Percentiles rank a stretch among this genome's conserved stretches.
Conservation (phyloP, 1,140 invertebrate genomes). For the Aethina tumida region DNA sequence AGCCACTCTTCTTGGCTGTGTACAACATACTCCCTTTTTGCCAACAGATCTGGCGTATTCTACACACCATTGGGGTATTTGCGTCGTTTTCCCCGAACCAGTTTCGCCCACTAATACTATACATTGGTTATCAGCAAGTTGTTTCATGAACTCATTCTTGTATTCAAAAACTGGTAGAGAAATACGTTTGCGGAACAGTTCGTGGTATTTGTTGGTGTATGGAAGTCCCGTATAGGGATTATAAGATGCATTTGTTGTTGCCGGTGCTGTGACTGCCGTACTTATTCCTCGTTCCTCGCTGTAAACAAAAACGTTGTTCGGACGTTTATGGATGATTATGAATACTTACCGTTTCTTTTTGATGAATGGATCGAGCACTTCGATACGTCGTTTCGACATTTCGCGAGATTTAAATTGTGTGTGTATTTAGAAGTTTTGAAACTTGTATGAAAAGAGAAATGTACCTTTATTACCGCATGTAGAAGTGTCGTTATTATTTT, state of each 20-base stretch:
- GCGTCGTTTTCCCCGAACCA: conserved; percentile 96
- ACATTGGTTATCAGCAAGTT: conserved; percentile 80
- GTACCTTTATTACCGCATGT: too few species aligned
- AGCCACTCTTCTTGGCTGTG: conserved; percentile 93
- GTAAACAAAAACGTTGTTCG: conserved; percentile 16
- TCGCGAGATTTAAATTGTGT: too few species aligned
- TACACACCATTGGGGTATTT: conserved; percentile 88
- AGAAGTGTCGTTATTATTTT: too few species aligned
- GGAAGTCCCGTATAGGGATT: conserved; percentile 67
- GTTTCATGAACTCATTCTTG: conserved; percentile 87
- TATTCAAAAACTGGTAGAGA: conserved; percentile 97
- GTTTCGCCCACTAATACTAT: conserved; percentile 95
- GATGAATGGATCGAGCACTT: conserved; percentile 70
- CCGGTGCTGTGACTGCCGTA: conserved; percentile 28
- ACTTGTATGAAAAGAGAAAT: too few species aligned
- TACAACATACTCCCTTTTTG: conserved; percentile 87
- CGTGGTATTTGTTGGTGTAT: conserved; percentile 73
- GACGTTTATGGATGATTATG: neutral
- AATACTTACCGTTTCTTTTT: conserved; percentile 60
- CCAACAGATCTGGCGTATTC: conserved; percentile 71
- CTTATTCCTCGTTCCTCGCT: conserved; percentile 29
- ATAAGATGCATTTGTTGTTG: conserved; percentile 42
- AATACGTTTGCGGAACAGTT: conserved; percentile 79
- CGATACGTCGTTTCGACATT: conserved; percentile 79
- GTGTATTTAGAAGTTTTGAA: too few species aligned